Conservation (phyloP, 2,797 vertebrate species). For the Delichon dasypus region DNA sequence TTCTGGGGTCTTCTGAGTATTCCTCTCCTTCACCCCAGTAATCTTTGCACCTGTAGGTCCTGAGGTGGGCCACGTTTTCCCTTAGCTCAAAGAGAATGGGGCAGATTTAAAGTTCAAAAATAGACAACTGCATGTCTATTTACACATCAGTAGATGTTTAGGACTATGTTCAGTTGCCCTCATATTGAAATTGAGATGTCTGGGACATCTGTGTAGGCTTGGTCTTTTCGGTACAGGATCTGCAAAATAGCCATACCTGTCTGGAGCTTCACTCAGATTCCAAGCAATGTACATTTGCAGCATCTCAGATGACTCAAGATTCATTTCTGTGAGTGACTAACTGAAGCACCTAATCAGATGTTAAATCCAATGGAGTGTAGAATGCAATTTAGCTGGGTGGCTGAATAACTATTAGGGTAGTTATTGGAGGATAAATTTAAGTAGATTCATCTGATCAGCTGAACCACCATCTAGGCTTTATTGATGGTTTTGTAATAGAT, state of each 20-base stretch:
- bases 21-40: background rate
- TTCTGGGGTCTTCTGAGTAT: background rate
- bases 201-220: background rate
- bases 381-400: slow-evolving; percentile 16
- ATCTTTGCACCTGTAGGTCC: background rate
- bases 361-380: background rate
- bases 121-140: background rate
- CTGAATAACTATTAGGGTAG: background rate
- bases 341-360: slow-evolving; percentile 5
- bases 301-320: background rate
- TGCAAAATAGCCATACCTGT: background rate
- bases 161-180: background rate
- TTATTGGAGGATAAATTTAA: slow-evolving; percentile 17
- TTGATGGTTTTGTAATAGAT: background rate
- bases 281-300: background rate
- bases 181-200: background rate
- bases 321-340: background rate
- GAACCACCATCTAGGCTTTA: background rate
- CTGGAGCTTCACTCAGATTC: background rate
- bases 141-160: background rate
- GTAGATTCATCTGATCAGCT: background rate
- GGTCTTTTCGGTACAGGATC: background rate
- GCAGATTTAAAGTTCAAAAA: background rate
- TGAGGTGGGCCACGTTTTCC: background rate
- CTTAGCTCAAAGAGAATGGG: background rate